Evolutionary conservation across 1,140 invertebrate genomes (phyloP), one percentile per base, ranked within the genome.

Genomic region (Bactericera cockerelli): DNA sequence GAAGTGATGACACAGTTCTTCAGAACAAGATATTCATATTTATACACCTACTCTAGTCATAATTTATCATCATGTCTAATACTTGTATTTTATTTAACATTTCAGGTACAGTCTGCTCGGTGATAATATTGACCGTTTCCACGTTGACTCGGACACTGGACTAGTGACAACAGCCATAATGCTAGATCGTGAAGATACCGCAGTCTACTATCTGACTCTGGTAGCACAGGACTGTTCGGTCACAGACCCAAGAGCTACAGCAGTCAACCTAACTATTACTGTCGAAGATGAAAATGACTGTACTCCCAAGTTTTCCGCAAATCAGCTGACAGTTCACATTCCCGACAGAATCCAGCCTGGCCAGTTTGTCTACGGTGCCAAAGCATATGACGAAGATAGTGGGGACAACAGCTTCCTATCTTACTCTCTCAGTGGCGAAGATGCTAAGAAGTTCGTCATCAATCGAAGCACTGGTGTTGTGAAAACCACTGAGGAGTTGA

Each of bases 201-300:
- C 80, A 28, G 72, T 80, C 1, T 93, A 93, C 67, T 80, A 84
- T 67, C 72, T 94, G 60, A 89, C 84, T 1, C 71, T 94, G 3
- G 82, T 90, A 68, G 91, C 89, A 0, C 84, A 84, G 67, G 91
- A 95, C 70, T 89, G 84, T 54, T 89, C 87, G 36, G 78, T 84
- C 4, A 90, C 86, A 1, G 84, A 88, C 62, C 85, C 84, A 0
- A 71, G 81, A 63, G 85, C 86, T 1, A 78, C 83, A 4, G 82
- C 84, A 1, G 84, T 88, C 0, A 89, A 89, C 70, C 72, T 94
- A 4, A 90, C 84, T 0, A 84, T 95, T 31, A 72, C 70, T 14
- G 79, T 93, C 1, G 72, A 74, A 36, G 91, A 95, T 71, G 80
- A 86, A 63, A 95, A 95, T 70, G 92, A 95, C 69, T 93, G 93